These are phyloP conservation scores for Acropternis orthonyx DNA, from an alignment of 2,797 vertebrate species.

Conservation along the genomic window DNA sequence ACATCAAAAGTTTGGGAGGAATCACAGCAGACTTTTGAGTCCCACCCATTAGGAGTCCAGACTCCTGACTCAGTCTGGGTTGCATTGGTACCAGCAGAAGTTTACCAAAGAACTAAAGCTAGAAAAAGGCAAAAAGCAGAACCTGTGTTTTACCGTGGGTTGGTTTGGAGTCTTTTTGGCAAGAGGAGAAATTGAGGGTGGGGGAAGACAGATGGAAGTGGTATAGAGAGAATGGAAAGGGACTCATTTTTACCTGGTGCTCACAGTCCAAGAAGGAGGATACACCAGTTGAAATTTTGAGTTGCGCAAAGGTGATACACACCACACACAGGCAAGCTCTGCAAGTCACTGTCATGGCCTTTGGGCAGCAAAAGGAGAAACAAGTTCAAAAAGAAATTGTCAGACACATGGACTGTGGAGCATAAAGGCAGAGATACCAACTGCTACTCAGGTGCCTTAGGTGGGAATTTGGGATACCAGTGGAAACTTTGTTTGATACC, in stretches of 20 bases:
- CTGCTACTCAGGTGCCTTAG: background rate
- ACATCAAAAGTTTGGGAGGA: background rate
- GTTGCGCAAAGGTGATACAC: background rate
- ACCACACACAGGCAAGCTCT: background rate
- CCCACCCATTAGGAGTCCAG: background rate
- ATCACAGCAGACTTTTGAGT: background rate
- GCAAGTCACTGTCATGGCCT: background rate
- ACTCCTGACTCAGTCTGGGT: background rate
- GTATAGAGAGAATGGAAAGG: background rate
- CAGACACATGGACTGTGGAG: background rate
- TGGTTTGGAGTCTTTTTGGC: background rate
- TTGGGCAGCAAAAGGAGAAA: background rate
- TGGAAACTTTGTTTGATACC: background rate
- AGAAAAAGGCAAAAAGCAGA: background rate
- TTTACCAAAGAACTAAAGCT: background rate
- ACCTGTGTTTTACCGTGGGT: background rate
- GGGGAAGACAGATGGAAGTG: background rate
- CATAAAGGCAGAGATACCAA: background rate
- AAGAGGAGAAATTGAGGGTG: background rate
- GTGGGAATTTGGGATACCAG: background rate
- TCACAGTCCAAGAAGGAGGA: background rate
- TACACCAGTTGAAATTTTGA: background rate
- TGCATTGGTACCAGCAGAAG: background rate
- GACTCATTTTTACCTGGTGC: background rate
- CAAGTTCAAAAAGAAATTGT: background rate